Percentiles rank a stretch among this genome's conserved stretches.
Conservation (phyloP, 2,888 invertebrate species). For the Calameuta filiformis region DNA sequence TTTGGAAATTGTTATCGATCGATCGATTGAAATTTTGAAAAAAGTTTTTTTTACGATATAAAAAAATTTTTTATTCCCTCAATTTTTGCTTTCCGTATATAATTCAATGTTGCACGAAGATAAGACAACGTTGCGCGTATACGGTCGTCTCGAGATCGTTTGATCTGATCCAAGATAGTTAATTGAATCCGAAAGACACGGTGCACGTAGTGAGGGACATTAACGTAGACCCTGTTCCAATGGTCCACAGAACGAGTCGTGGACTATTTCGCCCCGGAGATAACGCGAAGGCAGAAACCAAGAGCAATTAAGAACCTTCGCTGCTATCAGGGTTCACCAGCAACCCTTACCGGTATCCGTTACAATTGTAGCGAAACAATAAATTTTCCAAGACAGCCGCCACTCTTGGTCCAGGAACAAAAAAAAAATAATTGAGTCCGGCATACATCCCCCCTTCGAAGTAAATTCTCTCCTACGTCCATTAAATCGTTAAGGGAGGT, state of each 20-base stretch:
- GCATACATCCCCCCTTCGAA: too few species aligned
- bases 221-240: background rate
- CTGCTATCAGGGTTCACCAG: background rate
- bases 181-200: background rate
- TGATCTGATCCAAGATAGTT: background rate
- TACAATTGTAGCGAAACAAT: too few species aligned
- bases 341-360: rapidly evolving
- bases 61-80: background rate
- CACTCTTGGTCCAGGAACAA: too few species aligned
- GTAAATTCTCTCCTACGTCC: too few species aligned
- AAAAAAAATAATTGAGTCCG: too few species aligned
- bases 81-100: background rate
- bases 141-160: background rate
- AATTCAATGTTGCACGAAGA: background rate
- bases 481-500: too few species aligned
- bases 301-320: background rate
- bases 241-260: background rate
- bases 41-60: rapidly evolving
- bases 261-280: background rate
- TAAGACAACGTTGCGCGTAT: background rate
- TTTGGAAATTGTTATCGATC: too few species aligned
- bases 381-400: too few species aligned
- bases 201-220: background rate
- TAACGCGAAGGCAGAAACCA: background rate
- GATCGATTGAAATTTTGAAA: too few species aligned